Evolutionary conservation across 2,888 invertebrate genomes (phyloP), one percentile per base, ranked within the genome.

Genomic region (Hemithea aestivaria): DNA sequence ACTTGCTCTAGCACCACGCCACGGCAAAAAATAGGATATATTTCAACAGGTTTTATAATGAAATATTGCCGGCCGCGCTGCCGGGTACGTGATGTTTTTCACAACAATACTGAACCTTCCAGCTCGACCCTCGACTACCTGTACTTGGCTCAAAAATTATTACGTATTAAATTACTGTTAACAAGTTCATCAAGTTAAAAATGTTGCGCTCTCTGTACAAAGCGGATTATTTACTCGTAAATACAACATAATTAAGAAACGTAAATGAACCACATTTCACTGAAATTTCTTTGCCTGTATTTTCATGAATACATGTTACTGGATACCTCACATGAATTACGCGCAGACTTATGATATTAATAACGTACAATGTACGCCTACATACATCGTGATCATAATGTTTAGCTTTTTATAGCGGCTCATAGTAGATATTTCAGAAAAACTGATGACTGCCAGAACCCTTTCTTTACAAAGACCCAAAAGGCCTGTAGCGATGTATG

Each of bases 1-100:
- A 73, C 72, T 72, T 66, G 67, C 60, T 58, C 51, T 53, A 48
- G 59, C 42, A 55, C 51, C 56, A 53, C 51, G 56, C 53, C 52
- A 56, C 57, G 40, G 51, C 49, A 51, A 56, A 56, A 61, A 59
- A 62, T 62, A 55, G 53, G 51, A 57, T 53, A 45, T 57, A 67
- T 62, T 60, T 55, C 59, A 60, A 60, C 57, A 62, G 53, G 54
- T 55, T 56, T 59, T 58, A 51, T 54, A 49, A 40, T 48, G 38
- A 46, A 37, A 42, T 51, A 49, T 50, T 46, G 48, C 42, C 36
- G 35, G 44, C 24, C 21, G 34, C 22, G 16, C 32, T 32, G 20
- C 36, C 39, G 33, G 50, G 20, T 29, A 48, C 39, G 43, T 48
- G 43, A 32, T 29, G 39, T 43, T 47, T 27, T 45, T 40, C 12